Base-by-base conservation (phyloP, 2,888 invertebrate genomes). In the Laothoe populi region DNA sequence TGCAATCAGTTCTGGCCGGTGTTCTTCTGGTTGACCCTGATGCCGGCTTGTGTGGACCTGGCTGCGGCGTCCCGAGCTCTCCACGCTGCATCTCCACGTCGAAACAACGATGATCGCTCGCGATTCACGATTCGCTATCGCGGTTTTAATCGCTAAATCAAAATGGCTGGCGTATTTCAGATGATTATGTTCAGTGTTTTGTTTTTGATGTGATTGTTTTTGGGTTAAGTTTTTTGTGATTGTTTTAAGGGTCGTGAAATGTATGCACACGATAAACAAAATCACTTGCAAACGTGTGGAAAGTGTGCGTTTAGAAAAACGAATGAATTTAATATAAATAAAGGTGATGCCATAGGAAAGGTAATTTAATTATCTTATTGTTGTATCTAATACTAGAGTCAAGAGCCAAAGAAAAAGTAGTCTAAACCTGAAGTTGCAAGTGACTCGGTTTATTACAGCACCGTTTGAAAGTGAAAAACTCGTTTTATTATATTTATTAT, bases 1-100 rank as follows among this genome's bases (percentile, higher is more conserved):
- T 53, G 53, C 53, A 21, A 35, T 4, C 19, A 19, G 19, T 53
- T 53, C 19, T 53, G 53, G 53, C 11, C 16, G 4, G 35, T 53
- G 11, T 53, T 53, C 31, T 35, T 19, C 5, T 53, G 53, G 53
- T 35, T 31, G 10, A 53, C 53, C 4, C 35, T 53, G 35, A n/a
- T 53, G 35, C 53, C 53, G 4, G 53, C 31, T 19, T 53, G 53
- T 11, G 35, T 35, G 2, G 53, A 53, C 11, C 53, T 53, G 0
- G 16, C 16, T 19, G 53, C 11, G 11, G 53, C 53, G 1, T 26
- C 53, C 35, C 31, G 35, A 3, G 31, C 19, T 19, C 16, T 53
- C 31, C 10, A 53, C 4, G 53, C 53, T 4, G 53, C 53, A 2
- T 31, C 31, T 0, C 16, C 16, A 1, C 53, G 53, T 19, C 49